Base-by-base conservation (phyloP, 1,140 invertebrate genomes). In the Copidosoma floridanum region DNA sequence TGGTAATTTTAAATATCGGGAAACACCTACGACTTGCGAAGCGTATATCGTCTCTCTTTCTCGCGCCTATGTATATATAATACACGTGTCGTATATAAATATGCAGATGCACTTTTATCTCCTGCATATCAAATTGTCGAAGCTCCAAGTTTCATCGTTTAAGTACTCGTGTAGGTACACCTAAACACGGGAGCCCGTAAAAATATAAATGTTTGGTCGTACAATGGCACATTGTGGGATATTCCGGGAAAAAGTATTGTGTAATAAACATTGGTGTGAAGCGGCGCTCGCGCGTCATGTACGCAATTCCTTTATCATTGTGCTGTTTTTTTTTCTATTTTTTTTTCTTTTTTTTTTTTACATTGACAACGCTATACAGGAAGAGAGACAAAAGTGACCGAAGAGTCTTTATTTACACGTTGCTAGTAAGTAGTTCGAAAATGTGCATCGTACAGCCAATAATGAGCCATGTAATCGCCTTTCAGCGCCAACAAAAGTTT, bases 121-220 rank as follows among this genome's bases (percentile, higher is more conserved):
- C 37, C 51, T 35, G 23, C 29, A 41, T 43, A 41, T 48, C 23
- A 43, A 43, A 43, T 23, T 32, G 20, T 57, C 32, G 1, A 57
- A 35, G 48, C 29, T 10, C 11, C n/a, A n/a, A n/a, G n/a, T n/a
- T n/a, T n/a, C n/a, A n/a, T n/a, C n/a, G n/a, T 50, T 63, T 59
- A 64, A 64, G 57, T 64, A 64, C 46, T 59, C 41, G 24, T 54
- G 48, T 60, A 32, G n/a, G n/a, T n/a, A n/a, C n/a, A n/a, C n/a
- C 48, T 27, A 47, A 60, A 60, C 58, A 60, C 14, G 50, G 57
- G 24, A 63, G 50, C 53, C 58, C 57, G 52, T 59, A 64, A 64
- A 64, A 64, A 64, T 64, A 64, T 64, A 64, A 54, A 46, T 64
- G 59, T 59, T 64, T 59, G 40, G 55, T 64, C 50, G 58, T 54